Evolutionary conservation across 1,140 invertebrate species (phyloP), one percentile per base, ranked within the genome.

Genomic region (Glossosoma conforme): DNA sequence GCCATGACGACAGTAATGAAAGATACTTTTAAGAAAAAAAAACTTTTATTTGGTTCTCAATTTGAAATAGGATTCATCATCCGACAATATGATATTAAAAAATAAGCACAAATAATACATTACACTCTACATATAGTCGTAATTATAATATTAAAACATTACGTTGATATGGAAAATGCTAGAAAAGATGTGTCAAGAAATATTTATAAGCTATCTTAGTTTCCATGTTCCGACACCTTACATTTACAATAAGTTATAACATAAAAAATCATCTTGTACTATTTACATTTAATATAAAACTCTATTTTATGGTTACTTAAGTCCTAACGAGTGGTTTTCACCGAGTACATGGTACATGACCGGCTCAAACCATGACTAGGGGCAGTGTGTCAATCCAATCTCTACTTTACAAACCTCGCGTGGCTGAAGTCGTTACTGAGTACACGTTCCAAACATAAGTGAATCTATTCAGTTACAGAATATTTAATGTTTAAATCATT

Each of bases 91-190:
- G 13, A 45, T 46, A 38, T 38, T 21, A 46, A 50, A 50, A 55
- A 55, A 55, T 47, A 50, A 48, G 46, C 44, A 46, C 36, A 46
- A 51, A 50, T 50, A 45, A 50, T 50, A 50, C 40, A 50, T 50
- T 43, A 51, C 20, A 40, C 18, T 32, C 28, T 41, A 40, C 43
- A 50, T 38, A n/a, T 28, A 28, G 6, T 6, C 24, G n/a, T 28
- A 17, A 38, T 50, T 36, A 51, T n/a, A 51, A 51, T 37, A 36
- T 48, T 48, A 28, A 6, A 28, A 28, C 22, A 48, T 41, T 44
- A 47, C 49, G 47, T 51, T 56, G 54, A 56, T 56, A 56, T 56
- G 54, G 54, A 56, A 55, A 56, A 56, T 56, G 48, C 54, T 56
- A 50, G 47, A 56, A 56, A 55, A 49, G 51, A 42, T 44, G 47